Evolutionary conservation across 1,140 invertebrate species (phyloP), one percentile per base, ranked within the genome.

Genomic region (Lasioglossum albipes): DNA sequence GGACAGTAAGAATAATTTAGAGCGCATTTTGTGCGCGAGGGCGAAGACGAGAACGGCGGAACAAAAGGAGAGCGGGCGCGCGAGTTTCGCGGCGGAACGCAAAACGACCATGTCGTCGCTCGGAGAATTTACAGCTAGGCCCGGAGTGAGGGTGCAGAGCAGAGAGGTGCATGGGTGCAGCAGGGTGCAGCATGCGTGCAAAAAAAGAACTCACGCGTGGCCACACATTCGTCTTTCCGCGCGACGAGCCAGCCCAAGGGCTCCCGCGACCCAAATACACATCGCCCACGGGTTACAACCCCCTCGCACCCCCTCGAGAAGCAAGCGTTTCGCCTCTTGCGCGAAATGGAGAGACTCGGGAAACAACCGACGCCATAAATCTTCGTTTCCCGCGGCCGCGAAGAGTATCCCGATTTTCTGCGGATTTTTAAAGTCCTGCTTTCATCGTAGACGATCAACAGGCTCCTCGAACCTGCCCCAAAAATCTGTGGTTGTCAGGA

Each of bases 231-330:
- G 61, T 85, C 72, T 81, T 77, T 71, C 31, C 36, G 41, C 42
- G 61, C 61, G 57, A 65, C 54, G 41, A 80, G 59, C 49, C 73
- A 65, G 57, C 70, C 68, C 76, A 74, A 68, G 49, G 45, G 31
- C 54, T 69, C 66, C 45, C 68, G 74, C 79, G 80, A 86, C 74
- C 79, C 84, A 86, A 85, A 82, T 86, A 86, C 80, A 64, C 49
- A 13, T 22, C 36, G 61, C 20, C 20, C 71, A 22, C 9, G 36
- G 20, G 10, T 12, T 12, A 7, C 36, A 45, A 49, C 45, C 45
- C 45, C 45, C 45, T 12, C 13, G 45, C 45, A 49, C 45, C 45
- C 45, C 45, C 45, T 49, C 13, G 61, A 62, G 22, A 4, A 22
- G 13, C 12, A 13, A 49, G 45, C 13, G 13, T 49, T 68, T 41